Evolutionary conservation across 2,113 vertebrate species (phyloP).

Genomic region (Sula dactylatra): DNA sequence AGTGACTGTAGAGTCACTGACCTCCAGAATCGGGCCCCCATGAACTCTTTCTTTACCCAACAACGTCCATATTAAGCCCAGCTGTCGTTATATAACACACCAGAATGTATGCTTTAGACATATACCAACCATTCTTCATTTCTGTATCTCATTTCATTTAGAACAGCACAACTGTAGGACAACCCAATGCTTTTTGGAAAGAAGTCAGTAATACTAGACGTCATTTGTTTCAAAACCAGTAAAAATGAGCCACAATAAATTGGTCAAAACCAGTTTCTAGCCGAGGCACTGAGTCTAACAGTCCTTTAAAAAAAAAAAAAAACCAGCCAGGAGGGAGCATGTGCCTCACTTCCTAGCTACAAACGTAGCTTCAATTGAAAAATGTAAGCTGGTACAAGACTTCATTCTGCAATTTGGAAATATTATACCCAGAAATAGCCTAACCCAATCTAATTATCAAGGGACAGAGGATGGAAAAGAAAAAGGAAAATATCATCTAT

Average conservation of each 20-base stretch:
- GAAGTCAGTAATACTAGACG: neutral
- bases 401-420: neutral
- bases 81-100: neutral
- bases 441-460: neutral
- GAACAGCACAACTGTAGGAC: neutral
- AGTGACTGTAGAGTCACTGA: neutral
- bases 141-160: fast-evolving
- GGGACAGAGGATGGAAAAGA: neutral
- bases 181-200: neutral
- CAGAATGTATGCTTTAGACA: fast-evolving
- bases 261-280: neutral
- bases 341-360: neutral
- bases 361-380: neutral
- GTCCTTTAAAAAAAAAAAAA: neutral
- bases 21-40: neutral
- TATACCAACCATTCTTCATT: neutral
- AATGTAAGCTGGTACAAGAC: neutral
- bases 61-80: neutral
- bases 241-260: neutral
- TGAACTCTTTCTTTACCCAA: neutral
- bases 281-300: neutral
- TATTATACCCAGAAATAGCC: neutral
- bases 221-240: neutral
- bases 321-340: neutral
- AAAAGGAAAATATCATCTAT: neutral